Percentiles rank a stretch among this genome's conserved stretches.
Conservation (phyloP, 2,113 vertebrate genomes). For the Pipra filicauda region DNA sequence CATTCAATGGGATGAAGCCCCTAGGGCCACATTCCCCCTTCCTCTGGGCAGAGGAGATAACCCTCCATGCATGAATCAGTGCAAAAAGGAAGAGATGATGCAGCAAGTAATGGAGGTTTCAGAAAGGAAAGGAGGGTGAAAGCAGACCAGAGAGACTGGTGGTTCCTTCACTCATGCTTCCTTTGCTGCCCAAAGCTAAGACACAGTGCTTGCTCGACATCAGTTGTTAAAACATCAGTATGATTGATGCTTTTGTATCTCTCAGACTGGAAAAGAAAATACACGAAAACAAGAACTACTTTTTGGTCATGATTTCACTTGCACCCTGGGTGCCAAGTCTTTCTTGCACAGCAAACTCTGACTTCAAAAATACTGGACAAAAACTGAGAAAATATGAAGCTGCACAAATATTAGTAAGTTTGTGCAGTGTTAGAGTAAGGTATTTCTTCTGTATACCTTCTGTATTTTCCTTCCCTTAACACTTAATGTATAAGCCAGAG, state of each 20-base stretch:
- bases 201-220: not conserved
- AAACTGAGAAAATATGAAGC: not conserved
- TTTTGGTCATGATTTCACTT: not conserved
- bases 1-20: not conserved
- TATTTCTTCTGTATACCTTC: not conserved
- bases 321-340: not conserved
- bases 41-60: not conserved
- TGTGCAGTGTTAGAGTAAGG: not conserved
- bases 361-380: not conserved
- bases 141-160: not conserved
- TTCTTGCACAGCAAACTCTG: not conserved
- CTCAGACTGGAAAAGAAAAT: not conserved
- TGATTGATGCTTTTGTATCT: not conserved
- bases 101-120: not conserved
- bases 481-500: not conserved
- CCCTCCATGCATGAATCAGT: fast-evolving
- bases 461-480: not conserved
- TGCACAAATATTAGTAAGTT: not conserved
- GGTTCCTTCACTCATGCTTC: not conserved
- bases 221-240: not conserved
- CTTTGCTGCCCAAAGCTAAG: not conserved
- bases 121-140: not conserved
- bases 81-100: not conserved
- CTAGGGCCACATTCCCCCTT: fast-evolving
- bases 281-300: not conserved